These are phyloP conservation scores for Hirundichthys speculiger DNA, from an alignment of 2,113 vertebrate genomes.

Conservation along the genomic window DNA sequence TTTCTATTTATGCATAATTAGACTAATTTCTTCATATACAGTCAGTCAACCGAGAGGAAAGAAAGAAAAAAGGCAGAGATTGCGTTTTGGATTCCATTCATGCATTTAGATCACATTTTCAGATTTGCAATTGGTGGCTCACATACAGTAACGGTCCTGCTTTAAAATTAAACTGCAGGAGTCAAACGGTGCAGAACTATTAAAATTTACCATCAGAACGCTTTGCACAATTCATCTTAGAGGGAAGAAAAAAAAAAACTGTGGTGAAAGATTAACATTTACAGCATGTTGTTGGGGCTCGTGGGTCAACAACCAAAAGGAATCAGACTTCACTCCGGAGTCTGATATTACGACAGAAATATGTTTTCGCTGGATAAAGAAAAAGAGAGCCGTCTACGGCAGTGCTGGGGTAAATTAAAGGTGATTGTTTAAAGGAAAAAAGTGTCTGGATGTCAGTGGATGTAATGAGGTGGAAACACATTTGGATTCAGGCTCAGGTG, in stretches of 20 bases:
- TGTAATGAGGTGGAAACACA: background rate
- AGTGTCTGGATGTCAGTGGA: background rate
- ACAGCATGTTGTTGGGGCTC: background rate
- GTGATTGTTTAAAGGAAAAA: background rate
- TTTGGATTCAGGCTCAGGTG: background rate
- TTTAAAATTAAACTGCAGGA: background rate
- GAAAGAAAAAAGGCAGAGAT: conserved; percentile 27
- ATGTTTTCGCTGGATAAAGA: background rate
- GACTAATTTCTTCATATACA: conserved; percentile 64
- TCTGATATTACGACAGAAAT: background rate
- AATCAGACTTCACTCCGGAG: background rate
- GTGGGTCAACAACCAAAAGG: background rate
- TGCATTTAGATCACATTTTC: conserved; percentile 48
- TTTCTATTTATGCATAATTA: conserved; percentile 79
- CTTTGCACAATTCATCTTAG: no score
- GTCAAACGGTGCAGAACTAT: background rate
- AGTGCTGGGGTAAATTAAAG: background rate
- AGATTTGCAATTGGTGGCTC: conserved; percentile 38
- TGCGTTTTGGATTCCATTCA: conserved; percentile 42
- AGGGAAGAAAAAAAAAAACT: no score
- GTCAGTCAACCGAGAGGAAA: conserved; percentile 39
- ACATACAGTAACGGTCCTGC: conserved; percentile 1
- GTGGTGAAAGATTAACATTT: background rate
- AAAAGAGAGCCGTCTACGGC: background rate
- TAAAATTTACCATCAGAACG: background rate